Conservation (phyloP, 2,113 vertebrate genomes). For the Daphoenositta chrysoptera region DNA sequence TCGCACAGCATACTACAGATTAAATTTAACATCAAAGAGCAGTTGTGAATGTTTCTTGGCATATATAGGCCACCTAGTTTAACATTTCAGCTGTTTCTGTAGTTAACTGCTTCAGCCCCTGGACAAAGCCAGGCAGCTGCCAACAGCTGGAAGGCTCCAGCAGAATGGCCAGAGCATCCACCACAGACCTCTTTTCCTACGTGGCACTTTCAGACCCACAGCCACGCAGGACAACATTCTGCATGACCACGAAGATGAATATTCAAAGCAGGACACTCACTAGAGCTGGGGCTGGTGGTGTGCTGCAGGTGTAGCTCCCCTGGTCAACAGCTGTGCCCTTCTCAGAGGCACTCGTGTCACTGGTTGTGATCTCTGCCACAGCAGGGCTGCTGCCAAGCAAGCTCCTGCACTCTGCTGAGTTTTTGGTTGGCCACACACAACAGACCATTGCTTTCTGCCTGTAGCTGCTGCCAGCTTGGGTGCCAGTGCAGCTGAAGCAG, state of each 20-base stretch:
- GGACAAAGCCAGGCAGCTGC: not conserved
- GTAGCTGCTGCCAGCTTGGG: rapidly evolving
- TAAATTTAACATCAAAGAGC: slow-evolving; percentile 44
- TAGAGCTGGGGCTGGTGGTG: not conserved
- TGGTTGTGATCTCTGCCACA: not conserved
- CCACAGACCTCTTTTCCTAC: rapidly evolving
- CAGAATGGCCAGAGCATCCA: not conserved
- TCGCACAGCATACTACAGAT: not conserved
- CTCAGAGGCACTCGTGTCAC: not conserved
- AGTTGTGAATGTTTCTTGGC: slow-evolving; percentile 10
- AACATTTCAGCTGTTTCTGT: not conserved
- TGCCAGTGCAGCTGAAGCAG: not conserved
- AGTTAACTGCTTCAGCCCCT: slow-evolving; percentile 13
- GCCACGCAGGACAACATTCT: not conserved
- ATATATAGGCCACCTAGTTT: slow-evolving; percentile 55
- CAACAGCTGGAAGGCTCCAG: not conserved
- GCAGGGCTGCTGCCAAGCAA: not conserved
- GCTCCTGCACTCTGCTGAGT: too few relatives aligned
- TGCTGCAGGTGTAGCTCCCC: not conserved
- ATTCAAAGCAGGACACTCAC: not conserved
- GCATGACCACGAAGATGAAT: not conserved
- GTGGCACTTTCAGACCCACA: not conserved
- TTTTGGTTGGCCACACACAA: not conserved
- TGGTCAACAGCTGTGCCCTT: not conserved
- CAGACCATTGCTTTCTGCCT: not conserved